Percentiles rank a stretch among this genome's conserved stretches.
phyloP scores from a whole-genome alignment of 2,113 vertebrate species.

The Oncorhynchus nerka region DNA sequence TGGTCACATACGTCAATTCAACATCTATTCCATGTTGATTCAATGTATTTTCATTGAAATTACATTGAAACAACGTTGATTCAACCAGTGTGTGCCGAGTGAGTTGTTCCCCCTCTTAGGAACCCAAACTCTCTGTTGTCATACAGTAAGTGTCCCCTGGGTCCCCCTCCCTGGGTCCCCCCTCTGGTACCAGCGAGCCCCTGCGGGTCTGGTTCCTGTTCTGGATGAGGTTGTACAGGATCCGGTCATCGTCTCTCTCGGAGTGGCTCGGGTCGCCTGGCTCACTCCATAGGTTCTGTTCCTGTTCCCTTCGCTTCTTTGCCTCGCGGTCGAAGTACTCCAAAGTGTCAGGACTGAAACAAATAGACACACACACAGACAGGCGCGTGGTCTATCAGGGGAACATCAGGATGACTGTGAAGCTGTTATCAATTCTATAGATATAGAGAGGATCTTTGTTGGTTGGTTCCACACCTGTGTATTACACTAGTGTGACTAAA shows the following conservation, averaged over 20 bases:
- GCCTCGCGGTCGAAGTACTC: conserved; percentile 80
- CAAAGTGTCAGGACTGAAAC: conserved; percentile 70
- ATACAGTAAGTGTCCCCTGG: no score
- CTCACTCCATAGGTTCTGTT: conserved; percentile 81
- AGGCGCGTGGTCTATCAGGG: neutral
- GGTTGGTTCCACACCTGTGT: neutral
- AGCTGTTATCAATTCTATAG: neutral
- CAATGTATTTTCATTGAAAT: no score
- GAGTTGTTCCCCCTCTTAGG: no score
- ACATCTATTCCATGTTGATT: no score
- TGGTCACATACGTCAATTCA: no score
- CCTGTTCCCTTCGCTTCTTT: conserved; percentile 77
- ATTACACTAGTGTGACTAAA: no score
- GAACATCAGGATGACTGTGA: neutral
- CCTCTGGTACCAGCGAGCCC: conserved; percentile 71
- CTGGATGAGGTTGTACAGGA: conserved; percentile 75
- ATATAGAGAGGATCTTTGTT: neutral
- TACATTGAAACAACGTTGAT: no score
- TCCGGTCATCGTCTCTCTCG: conserved; percentile 77
- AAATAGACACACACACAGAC: conserved; percentile 18
- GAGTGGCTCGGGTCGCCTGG: conserved; percentile 78
- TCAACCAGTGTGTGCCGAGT: no score
- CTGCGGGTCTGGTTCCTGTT: conserved; percentile 70
- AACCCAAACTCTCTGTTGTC: no score
- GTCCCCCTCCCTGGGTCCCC: neutral